Evolutionary conservation across 2,113 vertebrate species (phyloP).

Genomic region (Daboia siamensis): DNA sequence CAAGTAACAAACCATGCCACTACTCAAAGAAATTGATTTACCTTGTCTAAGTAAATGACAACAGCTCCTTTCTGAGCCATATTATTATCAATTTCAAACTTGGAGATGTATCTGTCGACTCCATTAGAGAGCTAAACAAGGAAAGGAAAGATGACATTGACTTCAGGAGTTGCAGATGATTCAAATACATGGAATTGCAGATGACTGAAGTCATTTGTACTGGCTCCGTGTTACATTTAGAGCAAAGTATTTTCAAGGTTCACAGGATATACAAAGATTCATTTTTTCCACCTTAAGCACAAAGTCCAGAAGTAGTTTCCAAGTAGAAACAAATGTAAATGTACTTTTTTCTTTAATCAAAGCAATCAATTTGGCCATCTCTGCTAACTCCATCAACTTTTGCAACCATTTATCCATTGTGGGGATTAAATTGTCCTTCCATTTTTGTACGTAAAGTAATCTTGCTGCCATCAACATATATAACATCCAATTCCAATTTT

Average conservation of each 20-base stretch:
- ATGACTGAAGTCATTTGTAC: neutral
- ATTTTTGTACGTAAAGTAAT: no score
- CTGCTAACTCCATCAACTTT: neutral
- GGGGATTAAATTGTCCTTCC: no score
- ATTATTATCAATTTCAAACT: conserved; percentile 68
- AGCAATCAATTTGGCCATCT: neutral
- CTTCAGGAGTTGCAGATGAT: neutral
- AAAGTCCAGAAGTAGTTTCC: no score
- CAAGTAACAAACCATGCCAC: neutral
- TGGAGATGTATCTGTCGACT: conserved; percentile 69
- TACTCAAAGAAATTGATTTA: conserved; percentile 28
- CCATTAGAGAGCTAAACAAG: conserved; percentile 66
- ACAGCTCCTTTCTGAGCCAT: conserved; percentile 74
- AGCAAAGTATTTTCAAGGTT: neutral
- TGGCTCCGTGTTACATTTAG: neutral
- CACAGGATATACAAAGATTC: no score
- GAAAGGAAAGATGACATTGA: neutral
- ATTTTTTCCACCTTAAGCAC: no score
- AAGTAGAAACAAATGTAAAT: no score
- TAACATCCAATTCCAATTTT: no score
- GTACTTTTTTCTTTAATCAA: no score
- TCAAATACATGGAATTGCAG: neutral
- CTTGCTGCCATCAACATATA: no score
- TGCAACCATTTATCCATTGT: no score
- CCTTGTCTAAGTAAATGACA: conserved; percentile 83